These are phyloP conservation scores for Mola mola DNA, from an alignment of 2,113 vertebrate genomes.

Conservation along the genomic window DNA sequence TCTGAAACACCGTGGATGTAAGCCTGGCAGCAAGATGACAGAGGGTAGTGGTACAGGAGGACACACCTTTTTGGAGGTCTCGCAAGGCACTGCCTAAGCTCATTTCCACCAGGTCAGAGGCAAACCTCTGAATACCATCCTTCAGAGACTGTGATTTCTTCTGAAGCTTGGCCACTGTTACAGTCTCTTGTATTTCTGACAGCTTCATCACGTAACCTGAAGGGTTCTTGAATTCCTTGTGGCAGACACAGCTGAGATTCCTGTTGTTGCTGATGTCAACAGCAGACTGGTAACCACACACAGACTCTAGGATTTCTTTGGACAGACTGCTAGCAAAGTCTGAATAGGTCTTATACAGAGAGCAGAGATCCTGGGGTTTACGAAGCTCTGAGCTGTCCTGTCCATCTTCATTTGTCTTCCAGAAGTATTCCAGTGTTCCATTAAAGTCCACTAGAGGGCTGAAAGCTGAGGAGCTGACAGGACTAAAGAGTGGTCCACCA, in stretches of 20 bases:
- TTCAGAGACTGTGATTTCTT: constrained; percentile 86
- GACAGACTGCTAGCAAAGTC: constrained; percentile 91
- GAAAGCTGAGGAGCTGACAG: constrained; percentile 92
- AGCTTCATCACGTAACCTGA: constrained; percentile 82
- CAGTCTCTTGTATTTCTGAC: constrained; percentile 82
- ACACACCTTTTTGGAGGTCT: constrained; percentile 94
- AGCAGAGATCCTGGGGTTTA: constrained; percentile 79
- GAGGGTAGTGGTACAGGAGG: constrained; percentile 91
- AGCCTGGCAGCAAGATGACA: constrained; percentile 92
- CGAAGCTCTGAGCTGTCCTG: constrained; percentile 71
- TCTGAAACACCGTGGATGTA: constrained; percentile 94
- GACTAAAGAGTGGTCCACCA: constrained; percentile 88
- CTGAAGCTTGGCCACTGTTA: constrained; percentile 82
- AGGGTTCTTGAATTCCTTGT: constrained; percentile 81
- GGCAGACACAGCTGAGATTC: constrained; percentile 83
- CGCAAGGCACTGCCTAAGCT: constrained; percentile 93
- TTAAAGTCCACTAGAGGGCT: constrained; percentile 88
- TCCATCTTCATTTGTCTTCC: constrained; percentile 76
- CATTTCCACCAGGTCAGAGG: constrained; percentile 92
- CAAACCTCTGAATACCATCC: constrained; percentile 94
- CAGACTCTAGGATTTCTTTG: constrained; percentile 89
- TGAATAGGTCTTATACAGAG: constrained; percentile 84
- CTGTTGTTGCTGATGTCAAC: constrained; percentile 82
- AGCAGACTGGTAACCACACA: constrained; percentile 83
- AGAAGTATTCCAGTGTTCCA: constrained; percentile 85